Evolutionary conservation across 2,888 invertebrate genomes (phyloP).

Genomic region (Fragum whitleyi): DNA sequence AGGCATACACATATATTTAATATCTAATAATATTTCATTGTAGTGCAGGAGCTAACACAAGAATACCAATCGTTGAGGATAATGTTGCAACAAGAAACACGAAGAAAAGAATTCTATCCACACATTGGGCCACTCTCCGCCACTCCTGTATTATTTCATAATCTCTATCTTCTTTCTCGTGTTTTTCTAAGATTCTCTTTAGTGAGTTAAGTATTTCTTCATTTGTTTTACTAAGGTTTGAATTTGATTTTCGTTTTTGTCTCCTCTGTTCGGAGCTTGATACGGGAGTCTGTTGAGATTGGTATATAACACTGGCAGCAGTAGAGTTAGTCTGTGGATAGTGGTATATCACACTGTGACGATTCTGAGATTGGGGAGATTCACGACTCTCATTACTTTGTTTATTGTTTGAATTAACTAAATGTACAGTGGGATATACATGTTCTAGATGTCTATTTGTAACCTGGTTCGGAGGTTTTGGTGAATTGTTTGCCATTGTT

Average conservation of each 20-base stretch:
- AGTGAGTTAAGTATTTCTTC: slow-evolving; percentile 86
- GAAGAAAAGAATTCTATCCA: slow-evolving; percentile 87
- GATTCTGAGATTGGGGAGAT: neutral
- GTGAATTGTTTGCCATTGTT: slow-evolving; percentile 9
- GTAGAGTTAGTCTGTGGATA: slow-evolving; percentile 17
- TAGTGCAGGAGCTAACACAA: slow-evolving; percentile 86
- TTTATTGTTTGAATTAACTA: slow-evolving; percentile 15
- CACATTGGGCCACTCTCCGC: slow-evolving; percentile 86
- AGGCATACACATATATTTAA: no score
- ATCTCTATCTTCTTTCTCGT: slow-evolving; percentile 85
- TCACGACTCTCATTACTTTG: slow-evolving; percentile 11
- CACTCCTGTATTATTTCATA: slow-evolving; percentile 87
- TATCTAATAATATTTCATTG: slow-evolving; percentile 5
- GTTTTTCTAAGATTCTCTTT: slow-evolving; percentile 85
- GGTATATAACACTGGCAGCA: slow-evolving; percentile 23
- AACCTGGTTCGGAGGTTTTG: neutral
- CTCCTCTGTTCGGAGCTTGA: slow-evolving; percentile 42
- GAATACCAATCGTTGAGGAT: slow-evolving; percentile 86
- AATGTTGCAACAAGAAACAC: slow-evolving; percentile 86
- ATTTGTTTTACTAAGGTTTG: slow-evolving; percentile 75
- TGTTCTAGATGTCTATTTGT: slow-evolving; percentile 20
- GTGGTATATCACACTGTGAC: slow-evolving; percentile 16
- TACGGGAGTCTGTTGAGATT: neutral
- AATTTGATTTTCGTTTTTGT: slow-evolving; percentile 48
- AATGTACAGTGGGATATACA: slow-evolving; percentile 33